Conservation (phyloP, 2,888 invertebrate genomes). For the Hemistola chrysoprasaria region DNA sequence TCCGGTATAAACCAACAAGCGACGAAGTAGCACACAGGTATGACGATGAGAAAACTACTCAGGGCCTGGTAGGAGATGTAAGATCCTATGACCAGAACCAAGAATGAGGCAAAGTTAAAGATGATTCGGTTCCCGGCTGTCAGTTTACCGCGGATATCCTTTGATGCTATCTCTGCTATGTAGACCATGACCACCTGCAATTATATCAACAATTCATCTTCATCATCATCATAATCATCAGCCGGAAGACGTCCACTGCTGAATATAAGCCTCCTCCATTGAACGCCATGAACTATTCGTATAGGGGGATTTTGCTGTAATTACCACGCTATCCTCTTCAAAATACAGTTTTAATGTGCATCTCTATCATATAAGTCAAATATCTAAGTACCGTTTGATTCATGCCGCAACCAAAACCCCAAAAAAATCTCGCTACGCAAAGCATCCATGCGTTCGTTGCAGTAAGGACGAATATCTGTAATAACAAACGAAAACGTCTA, state of each 20-base stretch:
- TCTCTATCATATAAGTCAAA: background rate
- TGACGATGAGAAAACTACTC: constrained; percentile 60
- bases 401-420: constrained; percentile 74
- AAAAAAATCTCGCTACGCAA: constrained; percentile 65
- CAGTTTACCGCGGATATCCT: constrained; percentile 61
- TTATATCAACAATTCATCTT: too few species aligned
- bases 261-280: too few species aligned
- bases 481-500: too few species aligned
- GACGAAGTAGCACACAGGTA: constrained; percentile 67
- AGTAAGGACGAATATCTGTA: constrained; percentile 59
- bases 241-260: too few species aligned
- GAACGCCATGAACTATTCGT: too few species aligned
- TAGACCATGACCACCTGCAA: constrained; percentile 63
- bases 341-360: too few species aligned
- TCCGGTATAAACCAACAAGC: constrained; percentile 80
- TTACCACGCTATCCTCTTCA: too few species aligned
- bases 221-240: too few species aligned
- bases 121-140: constrained; percentile 49
- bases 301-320: too few species aligned
- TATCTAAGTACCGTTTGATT: constrained; percentile 46
- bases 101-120: constrained; percentile 57
- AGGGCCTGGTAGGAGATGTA: constrained; percentile 53
- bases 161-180: constrained; percentile 64
- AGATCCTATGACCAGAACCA: constrained; percentile 59
- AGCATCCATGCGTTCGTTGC: constrained; percentile 64